These are phyloP conservation scores for Ciconia stormi DNA, from an alignment of 2,113 vertebrate genomes.

Conservation along the genomic window DNA sequence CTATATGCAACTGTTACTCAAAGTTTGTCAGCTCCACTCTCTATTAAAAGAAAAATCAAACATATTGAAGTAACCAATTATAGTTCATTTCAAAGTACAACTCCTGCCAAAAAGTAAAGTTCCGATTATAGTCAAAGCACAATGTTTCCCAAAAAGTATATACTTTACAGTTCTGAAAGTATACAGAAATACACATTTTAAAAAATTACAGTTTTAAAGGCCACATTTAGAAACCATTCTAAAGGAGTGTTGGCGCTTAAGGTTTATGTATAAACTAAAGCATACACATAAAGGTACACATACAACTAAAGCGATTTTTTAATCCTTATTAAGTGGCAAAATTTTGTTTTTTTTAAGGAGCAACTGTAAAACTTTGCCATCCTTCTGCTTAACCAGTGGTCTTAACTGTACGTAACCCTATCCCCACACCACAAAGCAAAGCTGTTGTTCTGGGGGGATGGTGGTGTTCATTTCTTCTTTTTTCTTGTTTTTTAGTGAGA, in stretches of 20 bases:
- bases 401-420: background rate
- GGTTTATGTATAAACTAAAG: background rate
- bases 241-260: background rate
- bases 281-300: background rate
- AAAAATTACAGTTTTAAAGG: background rate
- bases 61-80: background rate
- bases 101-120: background rate
- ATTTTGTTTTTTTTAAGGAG: background rate
- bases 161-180: background rate
- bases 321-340: background rate
- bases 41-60: background rate
- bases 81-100: background rate
- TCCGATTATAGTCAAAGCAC: background rate
- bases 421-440: background rate
- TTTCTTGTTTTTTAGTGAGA: background rate
- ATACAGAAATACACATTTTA: background rate
- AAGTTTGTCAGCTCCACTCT: background rate
- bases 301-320: background rate
- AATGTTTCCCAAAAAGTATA: background rate
- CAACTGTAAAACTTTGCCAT: background rate
- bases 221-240: background rate
- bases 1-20: background rate
- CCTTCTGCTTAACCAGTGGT: background rate
- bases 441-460: accelerated
- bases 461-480: background rate